Conservation (phyloP, 1,140 invertebrate genomes). For the Pinna nobilis region DNA sequence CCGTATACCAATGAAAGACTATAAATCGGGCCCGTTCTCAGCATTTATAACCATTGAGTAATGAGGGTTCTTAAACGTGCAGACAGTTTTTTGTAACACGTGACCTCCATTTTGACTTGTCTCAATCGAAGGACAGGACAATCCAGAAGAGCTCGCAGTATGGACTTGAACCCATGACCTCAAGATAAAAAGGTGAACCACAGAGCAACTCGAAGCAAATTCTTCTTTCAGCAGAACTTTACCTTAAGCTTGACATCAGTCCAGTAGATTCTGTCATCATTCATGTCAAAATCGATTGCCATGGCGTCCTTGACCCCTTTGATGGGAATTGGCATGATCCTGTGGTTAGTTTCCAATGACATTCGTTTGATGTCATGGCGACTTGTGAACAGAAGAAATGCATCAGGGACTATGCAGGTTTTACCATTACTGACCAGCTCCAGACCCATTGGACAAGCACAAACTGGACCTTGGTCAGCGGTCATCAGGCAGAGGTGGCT, state of each 20-base stretch:
- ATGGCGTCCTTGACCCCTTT: conserved; percentile 89
- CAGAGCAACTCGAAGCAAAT: too few species aligned
- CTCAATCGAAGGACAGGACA: too few species aligned
- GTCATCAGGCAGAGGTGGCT: conserved; percentile 97
- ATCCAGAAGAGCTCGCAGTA: too few species aligned
- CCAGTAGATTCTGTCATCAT: conserved; percentile 90
- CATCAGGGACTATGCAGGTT: conserved; percentile 89
- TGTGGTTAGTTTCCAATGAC: conserved; percentile 82
- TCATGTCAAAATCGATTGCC: conserved; percentile 93
- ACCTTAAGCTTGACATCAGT: conserved; percentile 86
- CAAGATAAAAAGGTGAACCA: too few species aligned
- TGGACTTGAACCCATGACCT: too few species aligned
- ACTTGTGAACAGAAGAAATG: conserved; percentile 90
- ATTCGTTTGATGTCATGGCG: conserved; percentile 85
- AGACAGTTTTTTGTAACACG: too few species aligned
- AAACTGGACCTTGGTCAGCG: conserved; percentile 79
- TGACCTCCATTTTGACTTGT: too few species aligned
- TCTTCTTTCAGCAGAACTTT: too few species aligned
- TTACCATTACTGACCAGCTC: conserved; percentile 86
- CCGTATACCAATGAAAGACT: too few species aligned
- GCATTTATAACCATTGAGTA: too few species aligned
- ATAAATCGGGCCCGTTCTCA: too few species aligned
- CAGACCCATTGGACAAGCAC: conserved; percentile 88
- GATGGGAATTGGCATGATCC: conserved; percentile 79
- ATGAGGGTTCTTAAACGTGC: too few species aligned